Evolutionary conservation across 1,140 invertebrate species (phyloP).

Genomic region (Vollenhovia emeryi): DNA sequence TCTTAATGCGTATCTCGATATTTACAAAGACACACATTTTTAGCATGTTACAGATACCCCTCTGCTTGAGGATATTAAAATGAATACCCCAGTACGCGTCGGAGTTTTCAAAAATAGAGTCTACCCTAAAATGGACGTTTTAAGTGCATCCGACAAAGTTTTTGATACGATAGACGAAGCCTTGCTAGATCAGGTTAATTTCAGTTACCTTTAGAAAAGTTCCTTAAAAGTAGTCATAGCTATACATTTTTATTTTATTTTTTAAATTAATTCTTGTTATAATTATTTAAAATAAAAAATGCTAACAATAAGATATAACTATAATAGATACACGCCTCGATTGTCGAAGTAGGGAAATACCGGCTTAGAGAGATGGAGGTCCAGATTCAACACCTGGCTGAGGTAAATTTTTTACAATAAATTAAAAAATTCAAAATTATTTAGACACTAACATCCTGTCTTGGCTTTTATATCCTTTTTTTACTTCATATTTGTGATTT

Average conservation of each 20-base stretch:
- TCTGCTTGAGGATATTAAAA: slow-evolving; percentile 10
- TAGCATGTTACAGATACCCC: slow-evolving; percentile 38
- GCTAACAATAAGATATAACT: not conserved
- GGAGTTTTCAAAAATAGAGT: slow-evolving; percentile 24
- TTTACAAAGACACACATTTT: slow-evolving; percentile 10
- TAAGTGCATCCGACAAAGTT: slow-evolving; percentile 30
- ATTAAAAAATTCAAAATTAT: too few relatives aligned
- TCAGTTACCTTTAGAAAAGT: not conserved
- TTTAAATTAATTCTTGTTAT: too few relatives aligned
- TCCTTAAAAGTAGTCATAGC: not conserved
- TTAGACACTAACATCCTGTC: too few relatives aligned
- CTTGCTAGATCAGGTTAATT: slow-evolving; percentile 25
- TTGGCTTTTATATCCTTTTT: too few relatives aligned
- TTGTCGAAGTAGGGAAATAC: too few relatives aligned
- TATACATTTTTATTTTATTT: not conserved
- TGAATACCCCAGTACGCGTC: slow-evolving; percentile 16
- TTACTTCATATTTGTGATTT: too few relatives aligned
- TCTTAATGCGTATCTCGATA: not conserved
- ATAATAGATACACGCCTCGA: too few relatives aligned
- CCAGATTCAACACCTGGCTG: too few relatives aligned
- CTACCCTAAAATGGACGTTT: slow-evolving; percentile 6
- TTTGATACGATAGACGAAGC: slow-evolving; percentile 24
- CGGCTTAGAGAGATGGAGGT: too few relatives aligned
- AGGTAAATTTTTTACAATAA: too few relatives aligned
- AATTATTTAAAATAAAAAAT: not conserved